A percentile compares a stretch with the other conserved stretches of the same genome.
phyloP scores from a whole-genome alignment of 2,888 invertebrate species.

The Brachyptera putata region DNA sequence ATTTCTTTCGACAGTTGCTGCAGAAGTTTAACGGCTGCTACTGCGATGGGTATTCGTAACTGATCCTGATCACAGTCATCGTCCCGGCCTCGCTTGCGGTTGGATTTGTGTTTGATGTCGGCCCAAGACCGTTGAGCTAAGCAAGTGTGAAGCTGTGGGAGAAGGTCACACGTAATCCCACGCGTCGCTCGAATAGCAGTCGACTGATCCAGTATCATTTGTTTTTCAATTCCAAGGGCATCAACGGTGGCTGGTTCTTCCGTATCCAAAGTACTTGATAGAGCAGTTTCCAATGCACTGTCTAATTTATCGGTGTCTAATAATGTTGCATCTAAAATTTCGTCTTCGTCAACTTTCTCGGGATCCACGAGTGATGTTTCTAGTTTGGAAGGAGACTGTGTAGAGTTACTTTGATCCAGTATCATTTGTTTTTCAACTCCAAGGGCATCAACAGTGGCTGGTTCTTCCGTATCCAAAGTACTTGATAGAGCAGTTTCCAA shows the following conservation, averaged over 20 bases:
- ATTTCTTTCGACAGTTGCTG: slow-evolving; percentile 77
- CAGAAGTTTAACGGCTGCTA: slow-evolving; percentile 87
- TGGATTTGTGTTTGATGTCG: slow-evolving; percentile 73
- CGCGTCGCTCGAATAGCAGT: slow-evolving; percentile 72
- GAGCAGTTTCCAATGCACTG: background rate
- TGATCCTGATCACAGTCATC: slow-evolving; percentile 89
- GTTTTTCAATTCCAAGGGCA: slow-evolving; percentile 35
- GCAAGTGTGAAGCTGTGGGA: slow-evolving; percentile 76
- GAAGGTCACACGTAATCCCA: slow-evolving; percentile 62
- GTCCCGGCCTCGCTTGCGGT: slow-evolving; percentile 60
- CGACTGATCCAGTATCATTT: slow-evolving; percentile 59
- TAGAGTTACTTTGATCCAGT: too few species aligned
- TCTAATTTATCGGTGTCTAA: background rate
- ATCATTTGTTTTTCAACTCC: slow-evolving; percentile 44
- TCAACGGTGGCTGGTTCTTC: background rate
- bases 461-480: background rate
- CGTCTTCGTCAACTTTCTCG: background rate
- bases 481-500: background rate
- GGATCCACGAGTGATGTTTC: too few species aligned
- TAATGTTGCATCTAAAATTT: background rate
- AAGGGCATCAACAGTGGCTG: background rate
- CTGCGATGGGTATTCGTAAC: slow-evolving; percentile 82
- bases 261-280: background rate
- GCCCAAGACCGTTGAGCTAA: slow-evolving; percentile 64
- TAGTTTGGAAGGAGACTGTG: too few species aligned